Conservation (phyloP, 2,113 vertebrate genomes). For the Epinephelus fuscoguttatus region DNA sequence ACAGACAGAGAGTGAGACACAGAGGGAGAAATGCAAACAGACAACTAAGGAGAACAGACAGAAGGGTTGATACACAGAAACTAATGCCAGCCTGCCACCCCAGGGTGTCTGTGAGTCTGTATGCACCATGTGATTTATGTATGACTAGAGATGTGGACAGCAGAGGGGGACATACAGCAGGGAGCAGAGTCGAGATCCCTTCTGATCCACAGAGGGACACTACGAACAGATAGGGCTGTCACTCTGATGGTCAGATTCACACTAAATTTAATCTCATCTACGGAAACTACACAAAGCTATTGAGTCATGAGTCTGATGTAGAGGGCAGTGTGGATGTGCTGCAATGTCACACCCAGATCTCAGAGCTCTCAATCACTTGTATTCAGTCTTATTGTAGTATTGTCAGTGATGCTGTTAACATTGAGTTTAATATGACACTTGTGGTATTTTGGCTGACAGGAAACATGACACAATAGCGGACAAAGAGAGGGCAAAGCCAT, state of each 20-base stretch:
- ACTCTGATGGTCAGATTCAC: background rate
- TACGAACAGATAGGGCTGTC: background rate
- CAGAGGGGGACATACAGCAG: constrained; percentile 21
- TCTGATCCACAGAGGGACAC: background rate
- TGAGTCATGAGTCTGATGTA: background rate
- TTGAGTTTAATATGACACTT: background rate
- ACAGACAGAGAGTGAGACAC: constrained; percentile 22
- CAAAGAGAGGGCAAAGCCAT: background rate
- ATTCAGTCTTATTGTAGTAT: background rate
- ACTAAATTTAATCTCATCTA: background rate
- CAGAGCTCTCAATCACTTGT: background rate
- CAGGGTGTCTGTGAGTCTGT: constrained; percentile 17
- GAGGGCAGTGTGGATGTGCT: background rate
- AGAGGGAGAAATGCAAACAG: constrained; percentile 54
- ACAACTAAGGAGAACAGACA: constrained; percentile 39
- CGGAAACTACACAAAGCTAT: background rate
- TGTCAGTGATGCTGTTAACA: background rate
- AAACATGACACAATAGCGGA: background rate
- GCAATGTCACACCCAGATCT: background rate
- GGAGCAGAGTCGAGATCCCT: constrained; percentile 4
- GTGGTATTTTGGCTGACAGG: background rate
- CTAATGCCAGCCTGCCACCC: constrained; percentile 28
- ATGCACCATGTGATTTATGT: constrained; percentile 56
- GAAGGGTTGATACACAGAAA: constrained; percentile 37
- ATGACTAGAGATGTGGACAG: constrained; percentile 40